Conservation (phyloP, 2,888 invertebrate genomes). For the Odontothrips loti region DNA sequence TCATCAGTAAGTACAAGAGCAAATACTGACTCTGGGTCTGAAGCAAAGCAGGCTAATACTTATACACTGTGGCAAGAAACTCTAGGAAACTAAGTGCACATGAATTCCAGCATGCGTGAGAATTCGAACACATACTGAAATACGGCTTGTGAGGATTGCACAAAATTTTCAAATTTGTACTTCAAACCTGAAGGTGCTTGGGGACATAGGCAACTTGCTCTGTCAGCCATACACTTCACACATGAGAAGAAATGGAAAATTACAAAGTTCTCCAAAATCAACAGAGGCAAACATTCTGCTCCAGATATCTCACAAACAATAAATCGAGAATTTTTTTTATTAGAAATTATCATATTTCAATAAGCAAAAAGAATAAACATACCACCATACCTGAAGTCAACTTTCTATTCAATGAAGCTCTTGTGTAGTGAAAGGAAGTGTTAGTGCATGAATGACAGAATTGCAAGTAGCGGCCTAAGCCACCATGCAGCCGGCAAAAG, state of each 20-base stretch:
- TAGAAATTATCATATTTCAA: not conserved
- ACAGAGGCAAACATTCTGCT: not conserved
- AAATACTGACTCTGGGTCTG: no score
- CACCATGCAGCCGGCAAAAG: constrained; percentile 23
- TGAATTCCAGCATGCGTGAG: no score
- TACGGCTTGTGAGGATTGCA: no score
- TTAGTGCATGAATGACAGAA: constrained; percentile 26
- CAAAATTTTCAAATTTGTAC: not conserved
- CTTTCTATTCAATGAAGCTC: not conserved
- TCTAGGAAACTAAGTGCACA: no score
- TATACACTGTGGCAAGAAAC: no score
- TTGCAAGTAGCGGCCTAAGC: constrained; percentile 24
- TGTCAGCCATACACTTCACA: constrained; percentile 14
- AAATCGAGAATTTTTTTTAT: not conserved
- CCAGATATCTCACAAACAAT: not conserved
- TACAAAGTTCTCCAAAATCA: no score
- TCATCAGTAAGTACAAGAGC: no score
- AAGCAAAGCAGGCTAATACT: no score
- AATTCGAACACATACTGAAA: no score
- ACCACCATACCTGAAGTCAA: not conserved
- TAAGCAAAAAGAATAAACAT: not conserved
- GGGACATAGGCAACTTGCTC: constrained; percentile 1
- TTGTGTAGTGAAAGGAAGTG: constrained; percentile 3
- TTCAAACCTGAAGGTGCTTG: not conserved
- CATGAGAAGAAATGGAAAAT: not conserved